Evolutionary conservation across 2,113 vertebrate species (phyloP).

Genomic region (Ptilonorhynchus violaceus): DNA sequence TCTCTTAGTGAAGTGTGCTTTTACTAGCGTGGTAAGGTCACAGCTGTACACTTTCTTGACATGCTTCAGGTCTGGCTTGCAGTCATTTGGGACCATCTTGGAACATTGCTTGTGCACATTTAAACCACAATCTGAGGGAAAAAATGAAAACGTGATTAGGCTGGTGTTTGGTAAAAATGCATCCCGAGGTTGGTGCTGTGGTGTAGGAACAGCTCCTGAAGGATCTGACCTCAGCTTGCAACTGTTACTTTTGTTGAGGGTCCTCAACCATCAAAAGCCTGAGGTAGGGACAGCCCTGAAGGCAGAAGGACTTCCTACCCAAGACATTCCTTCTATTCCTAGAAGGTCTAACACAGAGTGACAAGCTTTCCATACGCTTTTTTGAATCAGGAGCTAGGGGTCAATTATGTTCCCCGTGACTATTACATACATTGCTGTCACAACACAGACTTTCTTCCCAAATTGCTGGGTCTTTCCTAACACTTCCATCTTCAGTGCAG

Average conservation of each 20-base stretch:
- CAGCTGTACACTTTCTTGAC: constrained; percentile 93
- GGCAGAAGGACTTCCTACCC: neutral
- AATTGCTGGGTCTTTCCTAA: neutral
- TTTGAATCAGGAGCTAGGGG: neutral
- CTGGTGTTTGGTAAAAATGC: neutral
- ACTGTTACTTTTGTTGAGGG: neutral
- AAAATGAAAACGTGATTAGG: constrained; percentile 8
- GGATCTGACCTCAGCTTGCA: neutral
- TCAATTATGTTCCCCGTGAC: neutral
- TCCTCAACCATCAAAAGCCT: neutral
- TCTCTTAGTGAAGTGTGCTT: constrained; percentile 92
- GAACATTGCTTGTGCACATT: constrained; percentile 98
- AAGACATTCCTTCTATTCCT: neutral
- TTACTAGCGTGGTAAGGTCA: constrained; percentile 96
- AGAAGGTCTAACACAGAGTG: neutral
- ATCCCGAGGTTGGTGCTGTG: neutral
- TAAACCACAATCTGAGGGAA: constrained; percentile 88
- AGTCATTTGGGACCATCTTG: constrained; percentile 94
- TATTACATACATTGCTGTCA: neutral
- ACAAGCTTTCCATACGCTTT: neutral
- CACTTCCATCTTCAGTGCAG: neutral
- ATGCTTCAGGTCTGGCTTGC: constrained; percentile 91
- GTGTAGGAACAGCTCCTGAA: neutral
- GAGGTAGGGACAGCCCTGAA: neutral
- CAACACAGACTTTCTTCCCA: neutral